These are phyloP conservation scores for Macaria liturata DNA, from an alignment of 2,888 invertebrate genomes.

Conservation along the genomic window DNA sequence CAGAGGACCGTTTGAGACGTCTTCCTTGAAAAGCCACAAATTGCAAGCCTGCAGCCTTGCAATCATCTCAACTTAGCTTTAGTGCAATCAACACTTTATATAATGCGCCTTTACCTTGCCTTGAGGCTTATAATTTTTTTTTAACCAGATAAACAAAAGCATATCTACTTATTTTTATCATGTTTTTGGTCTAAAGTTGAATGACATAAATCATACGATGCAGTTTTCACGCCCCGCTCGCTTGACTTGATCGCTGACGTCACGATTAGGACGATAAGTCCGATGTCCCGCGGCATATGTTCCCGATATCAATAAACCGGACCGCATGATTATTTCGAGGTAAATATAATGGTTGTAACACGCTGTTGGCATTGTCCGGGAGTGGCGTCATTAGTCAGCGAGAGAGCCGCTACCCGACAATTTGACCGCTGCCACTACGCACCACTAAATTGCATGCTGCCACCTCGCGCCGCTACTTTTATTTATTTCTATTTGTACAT, in stretches of 20 bases:
- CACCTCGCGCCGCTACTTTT: constrained; percentile 73
- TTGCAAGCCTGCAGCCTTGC: constrained; percentile 63
- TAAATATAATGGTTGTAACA: constrained; percentile 60
- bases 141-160: background rate
- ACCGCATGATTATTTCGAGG: constrained; percentile 56
- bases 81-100: constrained; percentile 41
- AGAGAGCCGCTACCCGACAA: constrained; percentile 69
- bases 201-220: no score
- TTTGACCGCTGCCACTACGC: constrained; percentile 63
- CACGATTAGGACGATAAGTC: constrained; percentile 18
- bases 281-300: constrained; percentile 58
- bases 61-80: constrained; percentile 59
- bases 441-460: constrained; percentile 75
- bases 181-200: no score
- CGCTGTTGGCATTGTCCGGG: constrained; percentile 58
- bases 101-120: constrained; percentile 30
- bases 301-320: constrained; percentile 65
- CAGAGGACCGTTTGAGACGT: constrained; percentile 54
- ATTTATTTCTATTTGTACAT: constrained; percentile 81
- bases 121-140: constrained; percentile 9
- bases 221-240: no score
- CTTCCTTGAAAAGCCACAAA: constrained; percentile 74
- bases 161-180: background rate
- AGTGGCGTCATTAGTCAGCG: constrained; percentile 76
- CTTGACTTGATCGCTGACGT: background rate